These are phyloP conservation scores for Sciurus carolinensis DNA, from an alignment of 2,797 vertebrate genomes.

Conservation along the genomic window DNA sequence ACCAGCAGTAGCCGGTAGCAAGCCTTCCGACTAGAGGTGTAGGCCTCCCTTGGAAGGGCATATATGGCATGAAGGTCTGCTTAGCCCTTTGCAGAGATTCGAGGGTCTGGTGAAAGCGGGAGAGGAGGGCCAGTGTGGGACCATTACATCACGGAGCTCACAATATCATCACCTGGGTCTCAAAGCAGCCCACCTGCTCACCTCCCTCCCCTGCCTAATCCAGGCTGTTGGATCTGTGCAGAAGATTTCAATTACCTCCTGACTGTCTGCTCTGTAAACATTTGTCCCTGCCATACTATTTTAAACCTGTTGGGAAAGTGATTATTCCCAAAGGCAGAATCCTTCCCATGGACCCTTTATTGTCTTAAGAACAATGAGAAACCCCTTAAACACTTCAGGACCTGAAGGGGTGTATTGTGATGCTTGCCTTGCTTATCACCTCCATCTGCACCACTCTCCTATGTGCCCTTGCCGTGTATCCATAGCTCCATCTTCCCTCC, in stretches of 20 bases:
- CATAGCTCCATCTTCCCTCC: too few species aligned
- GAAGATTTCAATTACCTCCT: neutral
- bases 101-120: neutral
- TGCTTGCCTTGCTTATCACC: neutral
- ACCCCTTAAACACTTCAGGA: neutral
- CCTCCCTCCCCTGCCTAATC: neutral
- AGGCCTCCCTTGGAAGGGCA: neutral
- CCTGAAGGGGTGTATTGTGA: neutral
- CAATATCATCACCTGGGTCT: neutral
- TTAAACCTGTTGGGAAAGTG: neutral
- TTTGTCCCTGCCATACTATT: neutral
- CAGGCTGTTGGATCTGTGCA: neutral
- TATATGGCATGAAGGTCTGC: neutral
- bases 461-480: rapidly evolving
- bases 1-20: neutral
- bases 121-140: too few species aligned
- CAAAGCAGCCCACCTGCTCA: neutral
- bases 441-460: neutral
- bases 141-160: neutral
- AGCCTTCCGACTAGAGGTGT: neutral
- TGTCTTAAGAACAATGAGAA: neutral
- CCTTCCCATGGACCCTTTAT: neutral
- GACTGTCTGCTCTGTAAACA: neutral
- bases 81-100: neutral
- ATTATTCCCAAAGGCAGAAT: neutral